phyloP scores from a whole-genome alignment of 2,888 invertebrate species.

The Lasius platythorax region DNA sequence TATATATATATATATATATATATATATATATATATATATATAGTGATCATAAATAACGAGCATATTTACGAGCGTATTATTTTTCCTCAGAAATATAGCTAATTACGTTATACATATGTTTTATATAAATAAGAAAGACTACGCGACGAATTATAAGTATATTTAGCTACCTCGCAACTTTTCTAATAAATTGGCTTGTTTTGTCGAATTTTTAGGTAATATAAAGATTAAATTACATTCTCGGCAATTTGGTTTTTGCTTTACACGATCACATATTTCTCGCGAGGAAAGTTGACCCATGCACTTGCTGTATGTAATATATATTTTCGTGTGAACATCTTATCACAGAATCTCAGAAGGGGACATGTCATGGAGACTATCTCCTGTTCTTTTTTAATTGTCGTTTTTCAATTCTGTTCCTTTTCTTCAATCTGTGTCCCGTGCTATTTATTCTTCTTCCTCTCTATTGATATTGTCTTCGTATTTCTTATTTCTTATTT shows the following conservation, averaged over 20 bases:
- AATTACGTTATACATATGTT: not conserved
- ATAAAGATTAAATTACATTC: not conserved
- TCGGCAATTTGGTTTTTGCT: not conserved
- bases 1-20: no score
- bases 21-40: not conserved
- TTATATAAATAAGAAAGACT: not conserved
- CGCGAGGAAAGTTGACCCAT: not conserved
- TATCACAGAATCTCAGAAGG: conserved; percentile 60
- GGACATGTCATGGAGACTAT: conserved; percentile 38
- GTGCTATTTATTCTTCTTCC: conserved; percentile 12
- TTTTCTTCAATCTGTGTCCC: conserved; percentile 10
- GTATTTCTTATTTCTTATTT: conserved; percentile 43
- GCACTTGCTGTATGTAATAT: not conserved
- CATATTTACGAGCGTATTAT: not conserved
- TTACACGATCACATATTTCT: not conserved
- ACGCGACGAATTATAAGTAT: not conserved
- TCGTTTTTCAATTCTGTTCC: not conserved
- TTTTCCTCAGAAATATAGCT: not conserved
- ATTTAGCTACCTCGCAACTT: not conserved
- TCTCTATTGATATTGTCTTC: not conserved
- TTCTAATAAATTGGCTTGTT: not conserved
- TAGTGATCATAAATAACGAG: not conserved
- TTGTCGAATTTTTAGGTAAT: not conserved
- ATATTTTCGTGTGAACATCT: conserved; percentile 1
- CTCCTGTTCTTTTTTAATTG: conserved; percentile 21